Base-by-base conservation (phyloP, 2,797 vertebrate species). In the Gambusia yucatana region DNA sequence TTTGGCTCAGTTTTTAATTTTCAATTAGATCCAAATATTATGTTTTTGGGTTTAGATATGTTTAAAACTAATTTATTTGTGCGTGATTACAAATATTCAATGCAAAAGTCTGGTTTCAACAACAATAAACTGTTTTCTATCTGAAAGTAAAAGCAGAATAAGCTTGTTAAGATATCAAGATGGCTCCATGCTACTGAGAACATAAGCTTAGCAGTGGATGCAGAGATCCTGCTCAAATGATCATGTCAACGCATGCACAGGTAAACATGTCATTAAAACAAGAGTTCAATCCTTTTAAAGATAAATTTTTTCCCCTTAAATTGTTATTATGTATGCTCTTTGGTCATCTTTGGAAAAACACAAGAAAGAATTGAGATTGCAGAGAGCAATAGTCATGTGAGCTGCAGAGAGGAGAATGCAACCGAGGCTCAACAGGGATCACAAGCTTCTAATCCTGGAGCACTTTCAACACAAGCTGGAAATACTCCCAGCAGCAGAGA, bases 361-460 rank as follows among this genome's bases (percentile, higher is more conserved):
- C 7, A 25, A 75, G 76, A 25, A 76, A 84, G 75, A 78, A 77
- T 55, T 8, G 33, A 82, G 73, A 74, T 74, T 79, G 69, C 76
- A 77, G 77, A 87, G 77, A 82, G 61, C 25, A 30, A 70, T 33
- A n/a, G 82, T 84, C 91, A 91, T 30, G 86, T 84, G 87, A 89
- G 79, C 75, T 77, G 78, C 70, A 84, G 36, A 50, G 63, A 73
- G 72, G 78, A 85, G 76, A 78, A 71, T 79, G 84, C 61, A 79
- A 79, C 70, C 48, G 63, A 78, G 87, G 90, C 83, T 94, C 93
- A 93, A 86, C 86, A 3, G 61, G 91, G 91, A 93, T 95, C 91
- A 91, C 77, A 77, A 75, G 75, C 78, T 84, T 85, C 82, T 93
- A 93, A 95, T 94, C 93, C 93, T 78, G 76, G 78, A 86, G 94